Percentiles rank a stretch among this genome's conserved stretches.
These are phyloP conservation scores for Sternarchorhynchus goeldii DNA, from an alignment of 2,797 vertebrate genomes.

Conservation along the genomic window DNA sequence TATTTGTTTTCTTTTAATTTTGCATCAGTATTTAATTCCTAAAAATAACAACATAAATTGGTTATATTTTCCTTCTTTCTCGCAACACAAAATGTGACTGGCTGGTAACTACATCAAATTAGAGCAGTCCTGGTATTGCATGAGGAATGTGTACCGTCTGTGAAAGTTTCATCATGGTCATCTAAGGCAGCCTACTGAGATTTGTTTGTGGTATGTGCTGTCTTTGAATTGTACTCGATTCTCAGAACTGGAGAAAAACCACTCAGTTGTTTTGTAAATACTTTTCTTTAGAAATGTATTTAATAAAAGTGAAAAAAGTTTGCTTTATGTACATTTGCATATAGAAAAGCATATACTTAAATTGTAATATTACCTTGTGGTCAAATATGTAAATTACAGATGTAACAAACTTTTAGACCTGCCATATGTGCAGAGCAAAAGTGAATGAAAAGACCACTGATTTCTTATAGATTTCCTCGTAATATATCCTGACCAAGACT, in stretches of 20 bases:
- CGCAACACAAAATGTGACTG: background rate
- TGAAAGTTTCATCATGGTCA: background rate
- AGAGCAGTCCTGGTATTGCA: background rate
- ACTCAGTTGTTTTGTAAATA: conserved; percentile 60
- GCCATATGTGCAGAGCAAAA: conserved; percentile 41
- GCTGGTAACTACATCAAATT: background rate
- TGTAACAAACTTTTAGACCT: no score
- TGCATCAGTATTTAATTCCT: background rate
- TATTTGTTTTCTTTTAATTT: background rate
- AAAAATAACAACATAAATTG: background rate
- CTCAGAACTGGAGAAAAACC: conserved; percentile 37
- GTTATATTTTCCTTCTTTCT: background rate
- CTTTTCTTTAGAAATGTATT: conserved; percentile 58
- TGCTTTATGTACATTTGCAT: background rate
- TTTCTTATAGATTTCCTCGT: background rate
- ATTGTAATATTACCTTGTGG: no score
- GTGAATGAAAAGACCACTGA: background rate
- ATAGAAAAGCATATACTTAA: no score
- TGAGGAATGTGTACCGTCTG: background rate
- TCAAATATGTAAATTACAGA: no score
- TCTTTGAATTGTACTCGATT: conserved; percentile 27
- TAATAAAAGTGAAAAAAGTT: conserved; percentile 53
- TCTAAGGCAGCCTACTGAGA: conserved; percentile 11
- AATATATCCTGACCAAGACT: conserved; percentile 3
- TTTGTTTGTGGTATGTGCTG: conserved; percentile 11